phyloP scores from a whole-genome alignment of 2,888 invertebrate species.

The Hydropsyche betteni region DNA sequence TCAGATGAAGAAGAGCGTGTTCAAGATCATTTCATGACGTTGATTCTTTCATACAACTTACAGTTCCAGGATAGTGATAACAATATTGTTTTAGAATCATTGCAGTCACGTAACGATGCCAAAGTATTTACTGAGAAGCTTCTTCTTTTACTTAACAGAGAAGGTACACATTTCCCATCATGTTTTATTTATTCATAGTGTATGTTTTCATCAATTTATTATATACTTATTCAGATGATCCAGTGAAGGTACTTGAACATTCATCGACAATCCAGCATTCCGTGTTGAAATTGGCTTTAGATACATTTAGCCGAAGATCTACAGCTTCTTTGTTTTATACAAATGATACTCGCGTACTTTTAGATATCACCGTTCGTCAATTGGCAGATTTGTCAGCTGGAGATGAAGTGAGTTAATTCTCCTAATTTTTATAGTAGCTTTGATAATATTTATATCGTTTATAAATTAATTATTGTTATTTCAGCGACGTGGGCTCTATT shows the following conservation, averaged over 20 bases:
- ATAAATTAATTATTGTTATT: slow-evolving; percentile 46
- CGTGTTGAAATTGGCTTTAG: slow-evolving; percentile 86
- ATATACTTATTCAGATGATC: slow-evolving; percentile 74
- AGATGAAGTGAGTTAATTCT: slow-evolving; percentile 71
- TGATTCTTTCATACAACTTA: slow-evolving; percentile 88
- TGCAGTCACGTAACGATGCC: slow-evolving; percentile 75
- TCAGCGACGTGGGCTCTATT: slow-evolving; percentile 80
- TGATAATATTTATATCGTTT: too few species aligned
- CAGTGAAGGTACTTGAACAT: slow-evolving; percentile 85
- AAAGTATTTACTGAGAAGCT: slow-evolving; percentile 93
- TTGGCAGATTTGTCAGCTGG: slow-evolving; percentile 89
- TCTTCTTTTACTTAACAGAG: slow-evolving; percentile 85
- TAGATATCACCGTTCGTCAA: slow-evolving; percentile 92
- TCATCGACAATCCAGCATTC: slow-evolving; percentile 83
- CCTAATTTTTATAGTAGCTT: slow-evolving; percentile 8
- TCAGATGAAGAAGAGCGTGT: slow-evolving; percentile 81
- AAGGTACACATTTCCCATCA: slow-evolving; percentile 69
- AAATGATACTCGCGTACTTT: slow-evolving; percentile 92
- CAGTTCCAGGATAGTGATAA: slow-evolving; percentile 78
- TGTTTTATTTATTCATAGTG: slow-evolving; percentile 18
- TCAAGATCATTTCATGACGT: slow-evolving; percentile 83
- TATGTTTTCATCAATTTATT: slow-evolving; percentile 12
- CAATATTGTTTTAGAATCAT: slow-evolving; percentile 76
- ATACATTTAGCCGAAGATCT: slow-evolving; percentile 80
- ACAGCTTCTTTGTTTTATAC: slow-evolving; percentile 92